phyloP scores from a whole-genome alignment of 2,113 vertebrate species.

The Hydrochoerus hydrochaeris region DNA sequence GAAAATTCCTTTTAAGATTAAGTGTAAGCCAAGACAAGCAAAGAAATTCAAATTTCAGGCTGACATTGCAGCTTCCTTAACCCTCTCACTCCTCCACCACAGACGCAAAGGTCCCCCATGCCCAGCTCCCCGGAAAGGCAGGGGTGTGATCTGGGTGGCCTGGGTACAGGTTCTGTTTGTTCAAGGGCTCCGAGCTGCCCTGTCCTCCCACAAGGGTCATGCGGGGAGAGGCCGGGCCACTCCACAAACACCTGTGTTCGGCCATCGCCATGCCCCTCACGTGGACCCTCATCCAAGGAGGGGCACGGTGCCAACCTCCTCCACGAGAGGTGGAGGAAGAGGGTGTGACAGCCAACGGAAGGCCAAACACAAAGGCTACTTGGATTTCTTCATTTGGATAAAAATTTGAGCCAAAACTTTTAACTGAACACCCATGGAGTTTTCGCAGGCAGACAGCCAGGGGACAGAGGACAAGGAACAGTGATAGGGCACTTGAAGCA shows the following conservation, averaged over 20 bases:
- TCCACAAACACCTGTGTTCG: neutral
- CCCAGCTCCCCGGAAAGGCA: slow-evolving; percentile 60
- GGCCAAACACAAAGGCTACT: slow-evolving; percentile 55
- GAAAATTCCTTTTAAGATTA: slow-evolving; percentile 81
- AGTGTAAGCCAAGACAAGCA: slow-evolving; percentile 85
- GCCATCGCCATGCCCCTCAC: neutral
- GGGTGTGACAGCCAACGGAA: neutral
- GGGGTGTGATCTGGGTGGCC: slow-evolving; percentile 61
- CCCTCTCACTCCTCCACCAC: slow-evolving; percentile 71
- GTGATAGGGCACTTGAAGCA: slow-evolving; percentile 65
- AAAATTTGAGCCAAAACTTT: slow-evolving; percentile 46
- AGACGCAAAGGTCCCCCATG: slow-evolving; percentile 74
- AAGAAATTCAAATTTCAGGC: slow-evolving; percentile 84
- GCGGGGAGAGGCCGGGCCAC: neutral
- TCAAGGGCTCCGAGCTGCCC: neutral
- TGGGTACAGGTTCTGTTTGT: slow-evolving; percentile 57
- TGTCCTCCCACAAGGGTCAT: neutral
- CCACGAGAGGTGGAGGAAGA: neutral
- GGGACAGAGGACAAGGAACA: neutral
- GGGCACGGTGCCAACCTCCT: neutral
- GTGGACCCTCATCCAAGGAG: neutral
- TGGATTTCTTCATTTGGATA: slow-evolving; percentile 71
- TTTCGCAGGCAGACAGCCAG: slow-evolving; percentile 73
- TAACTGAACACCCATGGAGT: slow-evolving; percentile 70
- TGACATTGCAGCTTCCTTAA: slow-evolving; percentile 80